Evolutionary conservation across 2,797 vertebrate species (phyloP).

Genomic region (Vireo griseus): DNA sequence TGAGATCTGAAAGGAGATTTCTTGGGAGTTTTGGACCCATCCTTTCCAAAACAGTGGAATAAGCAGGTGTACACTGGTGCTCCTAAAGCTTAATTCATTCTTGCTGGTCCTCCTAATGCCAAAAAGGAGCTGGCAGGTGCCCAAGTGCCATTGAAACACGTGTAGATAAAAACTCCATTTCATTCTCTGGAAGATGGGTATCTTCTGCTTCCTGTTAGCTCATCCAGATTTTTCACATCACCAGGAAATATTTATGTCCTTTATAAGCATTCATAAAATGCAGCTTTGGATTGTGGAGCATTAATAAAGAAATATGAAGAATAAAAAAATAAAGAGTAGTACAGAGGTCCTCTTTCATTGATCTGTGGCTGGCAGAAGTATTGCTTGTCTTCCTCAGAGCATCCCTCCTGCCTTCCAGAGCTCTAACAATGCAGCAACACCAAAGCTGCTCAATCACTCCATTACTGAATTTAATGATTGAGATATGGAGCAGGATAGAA

Average conservation of each 20-base stretch:
- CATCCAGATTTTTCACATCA: neutral
- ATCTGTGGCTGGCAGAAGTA: neutral
- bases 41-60: neutral
- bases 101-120: neutral
- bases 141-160: neutral
- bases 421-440: neutral
- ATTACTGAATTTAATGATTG: neutral
- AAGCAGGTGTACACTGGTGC: neutral
- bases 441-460: neutral
- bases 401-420: neutral
- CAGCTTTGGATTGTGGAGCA: neutral
- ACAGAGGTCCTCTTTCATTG: neutral
- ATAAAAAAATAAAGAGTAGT: neutral
- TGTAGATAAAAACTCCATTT: neutral
- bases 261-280: neutral
- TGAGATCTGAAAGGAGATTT: neutral
- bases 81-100: neutral
- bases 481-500: neutral
- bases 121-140: neutral
- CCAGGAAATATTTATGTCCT: neutral
- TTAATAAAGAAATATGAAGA: neutral
- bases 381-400: neutral
- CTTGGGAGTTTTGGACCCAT: neutral
- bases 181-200: neutral
- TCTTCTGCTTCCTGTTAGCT: neutral